These are phyloP conservation scores for Toxotes chatareus DNA, from an alignment of 2,113 vertebrate species.

Conservation along the genomic window DNA sequence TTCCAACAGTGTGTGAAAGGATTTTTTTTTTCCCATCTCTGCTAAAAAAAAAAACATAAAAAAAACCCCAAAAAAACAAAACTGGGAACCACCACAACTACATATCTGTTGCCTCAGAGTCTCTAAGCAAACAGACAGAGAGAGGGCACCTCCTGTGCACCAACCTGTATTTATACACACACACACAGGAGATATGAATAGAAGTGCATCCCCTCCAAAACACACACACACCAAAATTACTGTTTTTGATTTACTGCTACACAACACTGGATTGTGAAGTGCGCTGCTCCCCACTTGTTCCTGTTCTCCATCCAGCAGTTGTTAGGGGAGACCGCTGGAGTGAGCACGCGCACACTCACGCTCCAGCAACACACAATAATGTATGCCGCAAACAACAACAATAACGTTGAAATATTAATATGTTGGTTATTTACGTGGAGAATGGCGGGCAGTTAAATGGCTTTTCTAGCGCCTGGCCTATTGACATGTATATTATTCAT, in stretches of 20 bases:
- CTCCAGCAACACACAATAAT: background rate
- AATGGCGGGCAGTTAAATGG: too few relatives aligned
- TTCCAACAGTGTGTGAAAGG: background rate
- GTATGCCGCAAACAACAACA: background rate
- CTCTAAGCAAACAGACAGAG: background rate
- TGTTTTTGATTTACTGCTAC: constrained; percentile 55
- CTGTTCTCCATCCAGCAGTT: constrained; percentile 44
- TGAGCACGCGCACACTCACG: background rate
- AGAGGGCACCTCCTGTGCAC: background rate
- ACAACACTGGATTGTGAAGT: constrained; percentile 45
- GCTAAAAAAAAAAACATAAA: background rate
- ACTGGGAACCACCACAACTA: background rate
- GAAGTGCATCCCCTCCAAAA: constrained; percentile 17
- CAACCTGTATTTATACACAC: background rate
- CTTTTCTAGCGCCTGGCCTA: background rate
- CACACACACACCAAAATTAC: constrained; percentile 28
- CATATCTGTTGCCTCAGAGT: constrained; percentile 19
- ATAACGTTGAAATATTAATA: background rate
- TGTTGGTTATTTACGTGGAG: background rate
- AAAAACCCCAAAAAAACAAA: too few relatives aligned
- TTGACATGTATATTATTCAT: background rate
- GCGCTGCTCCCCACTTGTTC: constrained; percentile 52
- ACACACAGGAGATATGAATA: constrained; percentile 19
- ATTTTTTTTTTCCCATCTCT: background rate
- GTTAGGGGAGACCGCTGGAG: constrained; percentile 20